Evolutionary conservation across 64 coral and sea anemone species (phyloP).

Genomic region (Dendronephthya gigantea): DNA sequence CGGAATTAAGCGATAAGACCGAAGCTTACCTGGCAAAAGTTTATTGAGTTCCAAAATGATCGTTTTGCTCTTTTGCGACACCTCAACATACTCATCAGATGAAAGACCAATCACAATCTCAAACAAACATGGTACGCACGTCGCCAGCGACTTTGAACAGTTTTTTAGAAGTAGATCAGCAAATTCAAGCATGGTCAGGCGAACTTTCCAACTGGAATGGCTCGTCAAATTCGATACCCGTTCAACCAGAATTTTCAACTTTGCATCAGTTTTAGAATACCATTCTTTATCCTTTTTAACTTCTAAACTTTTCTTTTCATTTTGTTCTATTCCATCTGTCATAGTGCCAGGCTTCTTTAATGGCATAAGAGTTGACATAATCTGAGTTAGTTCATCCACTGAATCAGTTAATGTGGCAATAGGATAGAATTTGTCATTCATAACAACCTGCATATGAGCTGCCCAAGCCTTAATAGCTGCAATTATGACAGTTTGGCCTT

Average conservation of each 20-base stretch:
- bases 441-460: neutral
- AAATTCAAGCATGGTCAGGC: constrained; percentile 43
- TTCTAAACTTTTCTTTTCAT: neutral
- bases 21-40: no score
- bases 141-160: constrained; percentile 51
- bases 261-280: neutral
- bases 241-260: constrained; percentile 46
- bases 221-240: constrained; percentile 1
- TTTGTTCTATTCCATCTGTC: neutral
- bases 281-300: neutral
- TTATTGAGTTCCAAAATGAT: constrained; percentile 34
- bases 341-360: neutral
- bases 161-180: constrained; percentile 49
- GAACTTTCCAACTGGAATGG: constrained; percentile 82
- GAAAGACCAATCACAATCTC: constrained; percentile 58
- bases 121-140: constrained; percentile 39
- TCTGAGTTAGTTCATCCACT: neutral
- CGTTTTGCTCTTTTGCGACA: constrained; percentile 49
- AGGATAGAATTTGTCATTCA: neutral
- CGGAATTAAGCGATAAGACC: no score
- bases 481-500: constrained; percentile 7
- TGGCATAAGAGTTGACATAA: neutral
- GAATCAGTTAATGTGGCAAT: neutral
- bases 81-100: constrained; percentile 61
- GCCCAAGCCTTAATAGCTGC: neutral